phyloP scores from a whole-genome alignment of 2,797 vertebrate genomes.

The Rhinogobio ventralis region DNA sequence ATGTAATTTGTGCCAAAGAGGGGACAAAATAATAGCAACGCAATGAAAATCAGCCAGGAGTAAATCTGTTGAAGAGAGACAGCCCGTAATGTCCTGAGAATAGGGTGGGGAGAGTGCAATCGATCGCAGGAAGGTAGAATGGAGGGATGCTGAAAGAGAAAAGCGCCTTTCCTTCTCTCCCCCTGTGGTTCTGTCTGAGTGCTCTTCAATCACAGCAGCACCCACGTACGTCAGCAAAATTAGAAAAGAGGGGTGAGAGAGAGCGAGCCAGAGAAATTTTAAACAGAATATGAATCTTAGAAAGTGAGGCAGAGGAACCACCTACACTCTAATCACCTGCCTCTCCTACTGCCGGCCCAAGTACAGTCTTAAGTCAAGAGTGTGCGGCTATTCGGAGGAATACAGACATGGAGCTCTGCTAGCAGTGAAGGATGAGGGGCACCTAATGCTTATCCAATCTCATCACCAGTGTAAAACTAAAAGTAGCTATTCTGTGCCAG shows the following conservation, averaged over 20 bases:
- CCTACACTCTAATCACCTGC: slow-evolving; percentile 3
- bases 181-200: slow-evolving; percentile 61
- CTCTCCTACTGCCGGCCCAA: neutral
- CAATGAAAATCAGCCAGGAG: slow-evolving; percentile 25
- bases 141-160: slow-evolving; percentile 33
- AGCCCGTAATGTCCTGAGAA: neutral
- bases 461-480: neutral
- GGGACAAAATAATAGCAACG: neutral
- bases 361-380: neutral
- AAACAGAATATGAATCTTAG: slow-evolving; percentile 5
- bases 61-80: slow-evolving; percentile 7
- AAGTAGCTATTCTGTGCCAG: neutral
- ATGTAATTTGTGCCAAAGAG: slow-evolving; percentile 4
- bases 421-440: slow-evolving; percentile 1
- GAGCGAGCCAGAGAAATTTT: slow-evolving; percentile 23
- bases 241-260: slow-evolving; percentile 27
- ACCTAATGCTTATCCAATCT: slow-evolving; percentile 1
- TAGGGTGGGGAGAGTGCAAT: slow-evolving; percentile 2
- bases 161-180: slow-evolving; percentile 42
- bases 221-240: slow-evolving; percentile 46
- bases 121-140: slow-evolving; percentile 21
- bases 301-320: slow-evolving; percentile 29
- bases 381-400: neutral
- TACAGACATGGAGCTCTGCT: neutral
- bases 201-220: slow-evolving; percentile 64